phyloP scores from a whole-genome alignment of 2,888 invertebrate genomes.

The Galeopsomyia nigrocyanea region DNA sequence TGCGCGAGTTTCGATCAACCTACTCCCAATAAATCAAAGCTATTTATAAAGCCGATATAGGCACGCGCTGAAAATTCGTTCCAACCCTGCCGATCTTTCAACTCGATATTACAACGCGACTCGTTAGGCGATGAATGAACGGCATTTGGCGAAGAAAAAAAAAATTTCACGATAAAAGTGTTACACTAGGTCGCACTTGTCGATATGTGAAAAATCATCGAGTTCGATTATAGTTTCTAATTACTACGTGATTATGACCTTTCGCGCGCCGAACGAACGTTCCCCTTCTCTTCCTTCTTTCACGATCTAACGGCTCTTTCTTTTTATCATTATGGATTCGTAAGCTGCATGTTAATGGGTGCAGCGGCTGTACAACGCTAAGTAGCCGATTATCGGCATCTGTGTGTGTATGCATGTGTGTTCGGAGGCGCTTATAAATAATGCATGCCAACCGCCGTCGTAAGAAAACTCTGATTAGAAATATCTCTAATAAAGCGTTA shows the following conservation, averaged over 20 bases:
- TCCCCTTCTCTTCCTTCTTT: no score
- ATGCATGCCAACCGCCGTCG: slow-evolving; percentile 16
- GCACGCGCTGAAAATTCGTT: slow-evolving; percentile 5
- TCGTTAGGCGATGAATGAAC: background rate
- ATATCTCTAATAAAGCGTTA: slow-evolving; percentile 19
- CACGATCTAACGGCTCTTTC: slow-evolving; percentile 28
- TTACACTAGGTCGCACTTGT: slow-evolving; percentile 25
- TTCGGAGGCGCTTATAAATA: slow-evolving; percentile 15
- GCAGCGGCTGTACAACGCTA: background rate
- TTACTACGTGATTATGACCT: slow-evolving; percentile 28
- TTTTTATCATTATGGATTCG: slow-evolving; percentile 20
- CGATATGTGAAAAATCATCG: slow-evolving; percentile 27
- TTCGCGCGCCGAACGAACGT: slow-evolving; percentile 2
- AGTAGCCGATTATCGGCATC: background rate
- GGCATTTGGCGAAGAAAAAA: background rate
- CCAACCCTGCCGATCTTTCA: background rate
- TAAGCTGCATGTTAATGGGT: slow-evolving; percentile 20
- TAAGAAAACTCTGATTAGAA: slow-evolving; percentile 32
- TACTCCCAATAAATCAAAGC: slow-evolving; percentile 21
- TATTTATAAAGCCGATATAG: slow-evolving; percentile 8
- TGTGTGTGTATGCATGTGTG: background rate
- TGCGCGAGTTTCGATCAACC: background rate
- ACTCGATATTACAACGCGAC: background rate
- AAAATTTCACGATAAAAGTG: slow-evolving; percentile 11
- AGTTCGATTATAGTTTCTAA: slow-evolving; percentile 30